These are phyloP conservation scores for Eupeodes latifasciatus DNA, from an alignment of 2,888 invertebrate species.

Conservation along the genomic window DNA sequence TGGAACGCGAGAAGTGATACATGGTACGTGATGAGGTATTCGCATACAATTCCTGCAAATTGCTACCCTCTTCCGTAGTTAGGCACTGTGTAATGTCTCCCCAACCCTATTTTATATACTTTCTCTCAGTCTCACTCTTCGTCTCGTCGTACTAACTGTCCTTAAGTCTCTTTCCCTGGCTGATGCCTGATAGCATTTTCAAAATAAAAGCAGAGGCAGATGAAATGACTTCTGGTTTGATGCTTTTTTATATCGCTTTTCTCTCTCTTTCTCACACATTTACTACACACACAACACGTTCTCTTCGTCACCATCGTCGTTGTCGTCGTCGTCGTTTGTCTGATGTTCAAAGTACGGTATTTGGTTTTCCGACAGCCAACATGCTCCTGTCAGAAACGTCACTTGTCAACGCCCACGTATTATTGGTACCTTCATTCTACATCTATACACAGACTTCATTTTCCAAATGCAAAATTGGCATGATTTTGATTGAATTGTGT, in stretches of 20 bases:
- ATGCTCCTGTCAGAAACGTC: slow-evolving; percentile 47
- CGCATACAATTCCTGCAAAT: slow-evolving; percentile 56
- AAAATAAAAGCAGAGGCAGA: slow-evolving; percentile 9
- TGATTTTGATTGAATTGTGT: slow-evolving; percentile 74
- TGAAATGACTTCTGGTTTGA: slow-evolving; percentile 30
- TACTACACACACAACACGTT: no score
- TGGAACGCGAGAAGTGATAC: slow-evolving; percentile 63
- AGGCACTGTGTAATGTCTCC: slow-evolving; percentile 40
- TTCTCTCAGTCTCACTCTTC: no score
- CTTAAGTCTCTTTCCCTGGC: neutral
- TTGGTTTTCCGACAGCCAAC: slow-evolving; percentile 22
- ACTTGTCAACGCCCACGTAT: slow-evolving; percentile 38
- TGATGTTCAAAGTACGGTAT: slow-evolving; percentile 26
- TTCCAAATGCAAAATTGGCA: slow-evolving; percentile 65
- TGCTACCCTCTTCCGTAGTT: slow-evolving; percentile 16
- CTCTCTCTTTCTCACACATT: neutral
- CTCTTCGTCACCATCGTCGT: no score
- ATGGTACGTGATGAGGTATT: slow-evolving; percentile 61
- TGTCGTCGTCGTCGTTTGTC: neutral
- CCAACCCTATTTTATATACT: no score
- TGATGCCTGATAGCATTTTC: slow-evolving; percentile 9
- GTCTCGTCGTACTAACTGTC: no score
- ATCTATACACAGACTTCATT: slow-evolving; percentile 4
- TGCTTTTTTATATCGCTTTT: neutral
- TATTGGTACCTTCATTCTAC: no score